Evolutionary conservation across 1,140 invertebrate species (phyloP).

Genomic region (Oreohelix idahoensis): DNA sequence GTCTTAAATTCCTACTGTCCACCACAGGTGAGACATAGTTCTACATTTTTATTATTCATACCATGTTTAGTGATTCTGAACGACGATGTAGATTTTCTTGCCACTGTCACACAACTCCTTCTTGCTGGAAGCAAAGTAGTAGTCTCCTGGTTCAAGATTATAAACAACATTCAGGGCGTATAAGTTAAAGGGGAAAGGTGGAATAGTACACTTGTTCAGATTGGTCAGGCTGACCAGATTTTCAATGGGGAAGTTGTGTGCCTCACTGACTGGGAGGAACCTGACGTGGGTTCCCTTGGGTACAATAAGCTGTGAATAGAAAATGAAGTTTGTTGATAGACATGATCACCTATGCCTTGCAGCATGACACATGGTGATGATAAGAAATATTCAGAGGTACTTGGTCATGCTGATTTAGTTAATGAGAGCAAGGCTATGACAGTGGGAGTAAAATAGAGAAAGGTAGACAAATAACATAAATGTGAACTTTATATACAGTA

Average conservation of each 20-base stretch:
- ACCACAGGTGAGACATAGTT: too few relatives aligned
- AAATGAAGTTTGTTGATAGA: too few relatives aligned
- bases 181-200: not conserved
- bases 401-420: too few relatives aligned
- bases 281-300: not conserved
- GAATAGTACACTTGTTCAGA: constrained; percentile 7
- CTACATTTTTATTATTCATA: not conserved
- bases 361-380: too few relatives aligned
- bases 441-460: too few relatives aligned
- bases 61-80: not conserved
- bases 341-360: too few relatives aligned
- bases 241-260: not conserved
- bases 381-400: too few relatives aligned
- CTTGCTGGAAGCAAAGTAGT: constrained; percentile 20
- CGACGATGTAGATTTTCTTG: not conserved
- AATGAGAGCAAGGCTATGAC: too few relatives aligned
- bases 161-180: not conserved
- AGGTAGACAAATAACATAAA: too few relatives aligned
- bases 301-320: not conserved
- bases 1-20: too few relatives aligned
- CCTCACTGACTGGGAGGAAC: not conserved
- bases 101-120: not conserved
- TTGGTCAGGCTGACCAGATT: constrained; percentile 29
- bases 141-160: constrained; percentile 21
- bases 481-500: too few relatives aligned